Evolutionary conservation across 1,140 invertebrate genomes (phyloP).

Genomic region (Armadillidium nasatum): DNA sequence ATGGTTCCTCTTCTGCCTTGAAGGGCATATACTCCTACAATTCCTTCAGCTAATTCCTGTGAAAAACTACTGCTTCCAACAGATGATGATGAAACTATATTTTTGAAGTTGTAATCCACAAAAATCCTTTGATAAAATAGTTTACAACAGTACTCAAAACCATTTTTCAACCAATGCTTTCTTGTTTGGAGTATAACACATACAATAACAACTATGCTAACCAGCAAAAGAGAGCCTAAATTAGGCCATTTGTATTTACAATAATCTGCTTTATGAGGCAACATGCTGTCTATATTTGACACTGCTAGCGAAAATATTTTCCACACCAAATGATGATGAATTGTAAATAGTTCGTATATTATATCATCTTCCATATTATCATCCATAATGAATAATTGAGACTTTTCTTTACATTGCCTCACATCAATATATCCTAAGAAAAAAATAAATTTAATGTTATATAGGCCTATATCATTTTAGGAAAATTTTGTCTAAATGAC

Average conservation of each 20-base stretch:
- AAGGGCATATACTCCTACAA: conserved; percentile 36
- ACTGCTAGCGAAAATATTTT: not conserved
- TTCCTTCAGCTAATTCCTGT: conserved; percentile 33
- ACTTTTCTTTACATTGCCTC: too few species aligned
- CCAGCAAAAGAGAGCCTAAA: not conserved
- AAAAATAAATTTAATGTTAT: too few species aligned
- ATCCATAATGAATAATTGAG: not conserved
- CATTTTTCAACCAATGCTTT: not conserved
- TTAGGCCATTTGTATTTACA: not conserved
- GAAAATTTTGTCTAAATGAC: too few species aligned
- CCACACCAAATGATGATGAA: not conserved
- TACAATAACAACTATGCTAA: not conserved
- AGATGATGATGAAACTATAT: not conserved
- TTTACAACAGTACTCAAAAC: not conserved
- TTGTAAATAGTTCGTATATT: not conserved
- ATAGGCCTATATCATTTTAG: too few species aligned
- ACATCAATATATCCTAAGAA: too few species aligned
- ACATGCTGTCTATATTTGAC: not conserved
- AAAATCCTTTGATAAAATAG: not conserved
- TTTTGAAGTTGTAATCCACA: not conserved
- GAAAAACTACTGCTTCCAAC: not conserved
- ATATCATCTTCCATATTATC: conserved; percentile 2
- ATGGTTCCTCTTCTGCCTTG: conserved; percentile 41
- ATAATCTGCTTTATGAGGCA: not conserved
- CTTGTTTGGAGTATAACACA: not conserved